Conservation (phyloP, 2,888 invertebrate species). For the Autographa pulchrina region DNA sequence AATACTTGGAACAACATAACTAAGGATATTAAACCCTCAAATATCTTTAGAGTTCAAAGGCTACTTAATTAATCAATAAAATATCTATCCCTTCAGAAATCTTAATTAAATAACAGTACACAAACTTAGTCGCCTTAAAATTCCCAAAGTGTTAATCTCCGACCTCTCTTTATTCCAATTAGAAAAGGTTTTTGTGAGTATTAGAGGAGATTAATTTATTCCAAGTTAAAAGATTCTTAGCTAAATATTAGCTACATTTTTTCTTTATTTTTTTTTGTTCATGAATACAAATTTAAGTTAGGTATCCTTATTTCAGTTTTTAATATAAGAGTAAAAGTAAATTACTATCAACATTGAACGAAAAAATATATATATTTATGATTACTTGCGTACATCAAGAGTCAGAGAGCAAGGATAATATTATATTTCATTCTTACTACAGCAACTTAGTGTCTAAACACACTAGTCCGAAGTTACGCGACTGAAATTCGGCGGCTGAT, state of each 20-base stretch:
- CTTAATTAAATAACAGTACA: conserved; percentile 16
- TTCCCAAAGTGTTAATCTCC: conserved; percentile 19
- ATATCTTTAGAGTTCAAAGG: conserved; percentile 13
- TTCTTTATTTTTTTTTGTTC: conserved; percentile 7
- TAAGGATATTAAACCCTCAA: not conserved
- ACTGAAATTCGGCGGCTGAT: too few relatives aligned
- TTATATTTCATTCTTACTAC: too few relatives aligned
- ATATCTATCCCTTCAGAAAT: conserved; percentile 8
- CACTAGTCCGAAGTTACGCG: too few relatives aligned
- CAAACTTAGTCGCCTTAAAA: conserved; percentile 16
- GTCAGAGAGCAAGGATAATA: too few relatives aligned
- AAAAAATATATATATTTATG: too few relatives aligned
- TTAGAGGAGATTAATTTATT: conserved; percentile 24
- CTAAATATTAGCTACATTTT: conserved; percentile 16
- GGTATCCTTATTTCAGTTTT: too few relatives aligned
- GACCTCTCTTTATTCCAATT: conserved; percentile 18
- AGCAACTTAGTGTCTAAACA: too few relatives aligned
- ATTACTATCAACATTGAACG: too few relatives aligned
- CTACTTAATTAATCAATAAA: conserved; percentile 22
- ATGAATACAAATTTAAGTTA: not conserved
- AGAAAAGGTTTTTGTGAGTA: conserved; percentile 19
- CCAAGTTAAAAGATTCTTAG: conserved; percentile 14
- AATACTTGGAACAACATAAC: not conserved
- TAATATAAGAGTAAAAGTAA: too few relatives aligned
- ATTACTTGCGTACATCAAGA: too few relatives aligned